Evolutionary conservation across 2,113 vertebrate species (phyloP), one percentile per base, ranked within the genome.

Genomic region (Dendropsophus ebraccatus): DNA sequence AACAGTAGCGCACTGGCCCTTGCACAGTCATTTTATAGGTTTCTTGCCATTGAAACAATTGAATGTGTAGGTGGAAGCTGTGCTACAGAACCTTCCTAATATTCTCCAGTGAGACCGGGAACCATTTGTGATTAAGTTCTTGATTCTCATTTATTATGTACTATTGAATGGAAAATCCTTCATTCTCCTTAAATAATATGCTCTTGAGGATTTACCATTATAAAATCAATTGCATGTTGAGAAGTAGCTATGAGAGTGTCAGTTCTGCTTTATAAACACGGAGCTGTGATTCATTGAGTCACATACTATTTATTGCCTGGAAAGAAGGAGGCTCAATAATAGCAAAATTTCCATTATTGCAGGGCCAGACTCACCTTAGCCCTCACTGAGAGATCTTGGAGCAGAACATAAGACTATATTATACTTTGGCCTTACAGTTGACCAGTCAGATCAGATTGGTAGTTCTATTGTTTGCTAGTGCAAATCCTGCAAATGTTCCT

Each of bases 141-240:
- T n/a, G 25, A 77, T 23, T 84, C 73, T 77, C 41, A 87, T 87
- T 47, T 62, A 87, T 73, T 86, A 60, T 79, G 78, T 72, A n/a
- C 25, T 87, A 87, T 60, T 74, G 67, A 62, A 90, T 89, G 87
- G 86, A 87, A 86, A 89, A 86, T 91, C 89, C 60, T 88, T 2
- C 82, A 89, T 91, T 84, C 88, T 50, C 76, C 87, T 89, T 78
- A 89, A 87, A 72, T 89, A 92, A 80, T 89, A 88, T 54, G 14
- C 82, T 88, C 89, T 82, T 72, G 87, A 88, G 88, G 47, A 77
- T 88, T 70, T 67, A 82, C 72, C 85, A 87, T 90, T 85, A 84
- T 81, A 19, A 21, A 87, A 81, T 87, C 60, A 84, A 88, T 72
- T 88, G 19, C 85, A 85, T 85, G 87, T 17, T 62, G 30, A 65